Evolutionary conservation across 2,113 vertebrate species (phyloP), one percentile per base, ranked within the genome.

Genomic region (Carassius auratus): DNA sequence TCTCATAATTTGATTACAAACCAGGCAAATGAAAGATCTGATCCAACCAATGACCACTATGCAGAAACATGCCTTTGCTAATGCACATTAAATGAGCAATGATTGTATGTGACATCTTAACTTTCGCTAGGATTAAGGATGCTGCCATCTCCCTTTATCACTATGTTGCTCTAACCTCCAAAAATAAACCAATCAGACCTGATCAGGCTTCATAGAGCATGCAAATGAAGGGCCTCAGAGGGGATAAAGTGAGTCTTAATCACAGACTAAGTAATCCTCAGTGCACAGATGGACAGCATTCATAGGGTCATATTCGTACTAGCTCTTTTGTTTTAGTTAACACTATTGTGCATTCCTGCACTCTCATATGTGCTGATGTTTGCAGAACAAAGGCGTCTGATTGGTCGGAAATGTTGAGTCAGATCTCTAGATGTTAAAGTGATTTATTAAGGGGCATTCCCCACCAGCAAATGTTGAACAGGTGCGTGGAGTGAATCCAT

Each of bases 191-290:
- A 66, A 45, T 21, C 38, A 57, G 26, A 8, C 14, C 45, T 9
- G 30, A 81, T 36, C 74, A 36, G 38, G 66, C 55, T 74, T 62
- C 42, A 69, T 68, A 79, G 57, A n/a, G 74, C 23, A 21, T 55
- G 59, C 33, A 78, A 73, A 85, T 59, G 6, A 79, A 74, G 66
- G 38, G 10, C 71, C 57, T 82, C 30, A 4, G 62, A 73, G 23
- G 78, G 68, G 77, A 86, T 81, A 52, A 86, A 33, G 57, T n/a
- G 23, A 86, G 50, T 74, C 84, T 81, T 86, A 74, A 80, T 86
- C 66, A 85, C 30, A 59, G 48, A 85, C 64, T 57, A 19, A 30
- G 76, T 85, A 85, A 80, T 85, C 76, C 68, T 26, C 50, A 42
- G 66, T 69, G 48, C 50, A 73, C 50, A 48, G 76, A n/a, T 5